Evolutionary conservation across 1,140 invertebrate genomes (phyloP).

Genomic region (Babylonia areolata): DNA sequence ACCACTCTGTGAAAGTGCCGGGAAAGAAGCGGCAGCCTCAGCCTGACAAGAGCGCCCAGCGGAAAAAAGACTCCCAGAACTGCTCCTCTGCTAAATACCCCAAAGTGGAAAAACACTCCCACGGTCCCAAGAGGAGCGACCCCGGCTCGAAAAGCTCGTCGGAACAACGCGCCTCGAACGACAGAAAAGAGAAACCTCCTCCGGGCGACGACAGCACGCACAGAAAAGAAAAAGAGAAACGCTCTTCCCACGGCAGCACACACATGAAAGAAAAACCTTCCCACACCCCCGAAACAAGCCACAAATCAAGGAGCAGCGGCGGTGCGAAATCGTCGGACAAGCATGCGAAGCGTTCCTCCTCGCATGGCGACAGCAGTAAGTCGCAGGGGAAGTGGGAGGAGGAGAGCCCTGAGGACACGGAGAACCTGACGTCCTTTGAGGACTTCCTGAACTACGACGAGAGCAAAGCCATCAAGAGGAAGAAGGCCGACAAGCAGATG

Average conservation of each 20-base stretch:
- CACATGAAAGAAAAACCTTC: neutral
- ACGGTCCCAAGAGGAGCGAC: neutral
- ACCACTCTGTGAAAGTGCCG: neutral
- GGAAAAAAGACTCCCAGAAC: neutral
- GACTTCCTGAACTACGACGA: conserved; percentile 58
- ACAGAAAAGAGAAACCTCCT: neutral
- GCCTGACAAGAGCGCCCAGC: neutral
- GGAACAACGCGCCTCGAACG: neutral
- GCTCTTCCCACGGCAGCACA: neutral
- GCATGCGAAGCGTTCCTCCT: neutral
- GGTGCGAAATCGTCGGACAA: neutral
- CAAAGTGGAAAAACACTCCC: neutral
- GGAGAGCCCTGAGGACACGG: neutral
- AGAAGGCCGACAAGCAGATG: neutral
- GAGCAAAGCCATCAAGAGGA: conserved; percentile 40
- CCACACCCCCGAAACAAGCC: neutral
- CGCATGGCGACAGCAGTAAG: neutral
- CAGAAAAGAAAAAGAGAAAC: neutral
- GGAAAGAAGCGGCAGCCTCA: neutral
- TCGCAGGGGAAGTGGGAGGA: conserved; percentile 5
- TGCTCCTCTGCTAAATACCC: neutral
- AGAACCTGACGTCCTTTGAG: conserved; percentile 59
- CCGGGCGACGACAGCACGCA: neutral
- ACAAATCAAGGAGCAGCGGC: neutral
- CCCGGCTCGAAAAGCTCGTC: neutral